phyloP scores from a whole-genome alignment of 2,797 vertebrate species.

The Anguilla pacifica region DNA sequence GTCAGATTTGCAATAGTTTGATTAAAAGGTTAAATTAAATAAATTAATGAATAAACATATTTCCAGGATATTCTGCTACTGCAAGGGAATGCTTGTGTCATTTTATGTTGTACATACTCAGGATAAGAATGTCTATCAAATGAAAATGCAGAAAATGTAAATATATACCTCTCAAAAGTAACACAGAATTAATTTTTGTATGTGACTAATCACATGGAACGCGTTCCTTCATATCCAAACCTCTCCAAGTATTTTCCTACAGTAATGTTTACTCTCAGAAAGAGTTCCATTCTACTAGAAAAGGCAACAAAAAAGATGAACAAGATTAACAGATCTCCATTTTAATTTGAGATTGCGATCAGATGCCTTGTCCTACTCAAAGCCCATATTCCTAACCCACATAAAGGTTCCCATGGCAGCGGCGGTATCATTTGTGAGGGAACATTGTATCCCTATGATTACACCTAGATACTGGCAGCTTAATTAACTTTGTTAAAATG shows the following conservation, averaged over 20 bases:
- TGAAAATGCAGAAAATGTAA: background rate
- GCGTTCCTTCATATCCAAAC: background rate
- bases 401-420: background rate
- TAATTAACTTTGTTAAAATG: constrained; percentile 5
- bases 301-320: background rate
- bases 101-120: background rate
- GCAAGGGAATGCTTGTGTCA: background rate
- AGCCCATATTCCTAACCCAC: background rate
- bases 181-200: background rate
- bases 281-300: background rate
- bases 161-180: background rate
- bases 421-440: background rate
- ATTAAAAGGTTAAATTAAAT: too few species aligned
- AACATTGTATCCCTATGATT: background rate
- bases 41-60: too few species aligned
- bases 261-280: background rate
- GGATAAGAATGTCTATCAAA: background rate
- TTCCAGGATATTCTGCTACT: too few species aligned
- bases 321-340: background rate
- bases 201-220: background rate
- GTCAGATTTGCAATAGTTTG: too few species aligned
- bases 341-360: background rate
- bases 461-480: background rate
- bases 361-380: too few species aligned
- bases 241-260: background rate